Conservation (phyloP, 2,888 invertebrate species). For the Acronicta psi region DNA sequence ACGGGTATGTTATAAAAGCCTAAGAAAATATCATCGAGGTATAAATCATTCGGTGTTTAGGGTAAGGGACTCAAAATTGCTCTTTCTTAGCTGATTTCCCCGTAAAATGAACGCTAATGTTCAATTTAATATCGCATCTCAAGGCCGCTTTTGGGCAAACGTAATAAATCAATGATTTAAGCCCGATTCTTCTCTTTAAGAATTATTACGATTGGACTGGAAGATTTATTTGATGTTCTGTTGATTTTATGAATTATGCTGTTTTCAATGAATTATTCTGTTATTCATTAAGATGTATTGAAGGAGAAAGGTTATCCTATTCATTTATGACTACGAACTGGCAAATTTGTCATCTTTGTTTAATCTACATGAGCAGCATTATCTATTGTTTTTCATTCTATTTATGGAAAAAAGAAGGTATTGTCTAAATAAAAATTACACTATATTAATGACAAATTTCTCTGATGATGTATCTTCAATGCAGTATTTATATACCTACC, state of each 20-base stretch:
- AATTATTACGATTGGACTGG: slow-evolving; percentile 35
- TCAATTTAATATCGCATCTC: slow-evolving; percentile 49
- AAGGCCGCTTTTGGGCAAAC: slow-evolving; percentile 31
- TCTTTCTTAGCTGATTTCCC: slow-evolving; percentile 67
- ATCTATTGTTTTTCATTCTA: too few relatives aligned
- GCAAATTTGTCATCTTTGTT: too few relatives aligned
- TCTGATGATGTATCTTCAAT: too few relatives aligned
- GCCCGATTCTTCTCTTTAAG: slow-evolving; percentile 44
- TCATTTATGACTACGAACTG: too few relatives aligned
- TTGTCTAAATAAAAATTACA: too few relatives aligned
- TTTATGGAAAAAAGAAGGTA: too few relatives aligned
- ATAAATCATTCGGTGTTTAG: slow-evolving; percentile 79
- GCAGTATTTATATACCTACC: too few relatives aligned
- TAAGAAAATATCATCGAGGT: slow-evolving; percentile 79
- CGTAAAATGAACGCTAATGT: slow-evolving; percentile 62
- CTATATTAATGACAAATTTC: too few relatives aligned
- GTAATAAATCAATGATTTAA: slow-evolving; percentile 56
- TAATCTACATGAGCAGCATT: too few relatives aligned
- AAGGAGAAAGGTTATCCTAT: background rate
- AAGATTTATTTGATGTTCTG: slow-evolving; percentile 50
- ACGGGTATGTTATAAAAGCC: slow-evolving; percentile 75
- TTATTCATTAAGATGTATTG: slow-evolving; percentile 4
- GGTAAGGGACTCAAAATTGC: slow-evolving; percentile 70
- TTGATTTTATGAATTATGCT: slow-evolving; percentile 35
- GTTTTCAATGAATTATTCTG: slow-evolving; percentile 25